Evolutionary conservation across 2,113 vertebrate genomes (phyloP).

Genomic region (Erinaceus europaeus): DNA sequence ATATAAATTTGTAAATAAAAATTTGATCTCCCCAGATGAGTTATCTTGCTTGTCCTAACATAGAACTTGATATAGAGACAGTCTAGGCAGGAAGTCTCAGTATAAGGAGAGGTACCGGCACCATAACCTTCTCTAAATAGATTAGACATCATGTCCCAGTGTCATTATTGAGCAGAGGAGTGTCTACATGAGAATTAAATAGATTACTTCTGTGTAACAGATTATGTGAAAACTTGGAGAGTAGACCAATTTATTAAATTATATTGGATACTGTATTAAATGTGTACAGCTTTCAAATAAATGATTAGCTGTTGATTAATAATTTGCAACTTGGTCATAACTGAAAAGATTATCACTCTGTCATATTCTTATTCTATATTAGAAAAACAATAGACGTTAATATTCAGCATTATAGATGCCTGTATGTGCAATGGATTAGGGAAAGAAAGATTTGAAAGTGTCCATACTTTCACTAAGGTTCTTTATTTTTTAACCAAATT

Average conservation of each 20-base stretch:
- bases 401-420: too few species aligned
- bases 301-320: neutral
- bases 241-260: neutral
- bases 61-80: neutral
- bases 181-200: neutral
- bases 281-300: neutral
- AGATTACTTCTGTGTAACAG: neutral
- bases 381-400: too few species aligned
- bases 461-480: neutral
- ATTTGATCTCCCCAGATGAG: too few species aligned
- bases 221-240: too few species aligned
- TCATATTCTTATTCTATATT: fast-evolving
- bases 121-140: fast-evolving
- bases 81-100: neutral
- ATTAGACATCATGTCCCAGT: neutral
- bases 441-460: fast-evolving
- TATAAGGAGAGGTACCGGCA: neutral
- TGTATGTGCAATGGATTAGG: fast-evolving
- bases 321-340: neutral
- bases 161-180: neutral
- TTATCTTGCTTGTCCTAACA: neutral
- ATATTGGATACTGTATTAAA: fast-evolving
- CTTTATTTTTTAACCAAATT: too few species aligned
- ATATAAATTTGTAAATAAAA: too few species aligned
- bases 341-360: neutral